phyloP scores from a whole-genome alignment of 2,113 vertebrate genomes.

The Channa argus region DNA sequence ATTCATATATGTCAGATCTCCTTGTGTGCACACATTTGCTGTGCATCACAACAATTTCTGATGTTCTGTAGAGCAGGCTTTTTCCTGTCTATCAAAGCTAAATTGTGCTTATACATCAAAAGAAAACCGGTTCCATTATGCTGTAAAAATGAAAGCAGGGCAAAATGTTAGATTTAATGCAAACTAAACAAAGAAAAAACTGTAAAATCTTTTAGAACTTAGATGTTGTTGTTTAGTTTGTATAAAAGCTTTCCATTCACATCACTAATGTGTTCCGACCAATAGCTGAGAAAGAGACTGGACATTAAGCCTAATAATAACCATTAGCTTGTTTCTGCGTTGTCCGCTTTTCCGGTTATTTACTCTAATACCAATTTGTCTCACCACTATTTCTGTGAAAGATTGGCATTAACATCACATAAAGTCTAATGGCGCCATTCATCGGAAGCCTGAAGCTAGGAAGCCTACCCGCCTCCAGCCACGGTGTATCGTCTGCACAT shows the following conservation, averaged over 20 bases:
- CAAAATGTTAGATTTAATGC: not conserved
- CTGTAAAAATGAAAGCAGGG: not conserved
- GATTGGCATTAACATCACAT: slow-evolving; percentile 45
- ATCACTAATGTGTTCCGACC: not conserved
- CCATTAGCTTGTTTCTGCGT: not conserved
- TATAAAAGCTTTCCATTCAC: not conserved
- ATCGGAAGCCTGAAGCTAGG: slow-evolving; percentile 9
- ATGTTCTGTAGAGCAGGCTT: slow-evolving; percentile 2
- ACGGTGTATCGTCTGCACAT: slow-evolving; percentile 10
- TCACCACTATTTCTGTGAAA: slow-evolving; percentile 13
- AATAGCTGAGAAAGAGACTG: not conserved
- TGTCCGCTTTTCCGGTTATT: slow-evolving; percentile 11
- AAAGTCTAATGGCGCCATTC: slow-evolving; percentile 31
- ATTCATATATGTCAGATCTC: slow-evolving; percentile 7
- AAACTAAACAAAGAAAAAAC: not conserved
- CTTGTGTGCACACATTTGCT: slow-evolving; percentile 1
- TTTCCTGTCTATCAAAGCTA: slow-evolving; percentile 15
- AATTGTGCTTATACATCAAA: not conserved
- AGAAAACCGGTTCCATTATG: not conserved
- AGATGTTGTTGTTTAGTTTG: not conserved
- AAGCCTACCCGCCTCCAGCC: slow-evolving; percentile 24
- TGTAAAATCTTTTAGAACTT: not conserved
- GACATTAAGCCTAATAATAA: not conserved
- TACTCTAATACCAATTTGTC: slow-evolving; percentile 13
- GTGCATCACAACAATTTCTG: slow-evolving; percentile 20